Conservation (phyloP, 2,888 invertebrate species). For the Cryptosula pallasiana region DNA sequence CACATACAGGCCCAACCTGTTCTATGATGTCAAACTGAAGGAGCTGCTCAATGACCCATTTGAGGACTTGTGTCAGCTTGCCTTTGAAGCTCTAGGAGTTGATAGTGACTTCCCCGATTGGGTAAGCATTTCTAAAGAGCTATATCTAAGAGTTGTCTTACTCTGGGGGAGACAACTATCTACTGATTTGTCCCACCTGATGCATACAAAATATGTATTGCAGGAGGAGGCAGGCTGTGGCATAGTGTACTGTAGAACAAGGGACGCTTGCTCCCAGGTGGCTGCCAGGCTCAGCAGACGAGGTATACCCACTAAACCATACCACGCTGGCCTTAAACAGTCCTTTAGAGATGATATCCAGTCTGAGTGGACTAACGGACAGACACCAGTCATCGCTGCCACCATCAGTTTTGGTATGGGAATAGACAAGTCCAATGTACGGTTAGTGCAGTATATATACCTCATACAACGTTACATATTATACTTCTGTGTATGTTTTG, state of each 20-base stretch:
- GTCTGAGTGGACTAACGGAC: constrained; percentile 85
- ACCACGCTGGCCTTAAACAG: constrained; percentile 77
- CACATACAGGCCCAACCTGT: constrained; percentile 89
- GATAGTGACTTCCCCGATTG: constrained; percentile 27
- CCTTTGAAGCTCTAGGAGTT: constrained; percentile 35
- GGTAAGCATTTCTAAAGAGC: constrained; percentile 28
- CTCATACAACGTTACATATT: too few species aligned
- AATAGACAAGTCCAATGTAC: constrained; percentile 88
- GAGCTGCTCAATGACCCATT: constrained; percentile 75
- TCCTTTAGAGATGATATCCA: constrained; percentile 73
- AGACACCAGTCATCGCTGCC: constrained; percentile 83
- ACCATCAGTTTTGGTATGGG: constrained; percentile 99
- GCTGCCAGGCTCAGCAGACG: constrained; percentile 67
- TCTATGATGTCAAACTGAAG: constrained; percentile 86
- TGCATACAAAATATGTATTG: too few species aligned
- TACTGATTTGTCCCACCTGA: too few species aligned
- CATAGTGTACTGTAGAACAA: constrained; percentile 89
- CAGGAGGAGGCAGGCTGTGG: constrained; percentile 61
- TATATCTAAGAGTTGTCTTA: too few species aligned
- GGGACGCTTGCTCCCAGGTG: constrained; percentile 82
- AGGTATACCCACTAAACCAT: constrained; percentile 68
- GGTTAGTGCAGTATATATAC: too few species aligned
- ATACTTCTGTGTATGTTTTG: too few species aligned
- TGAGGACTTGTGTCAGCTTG: constrained; percentile 63
- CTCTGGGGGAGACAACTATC: too few species aligned